phyloP scores from a whole-genome alignment of 2,113 vertebrate species.

The Labeo rohita region DNA sequence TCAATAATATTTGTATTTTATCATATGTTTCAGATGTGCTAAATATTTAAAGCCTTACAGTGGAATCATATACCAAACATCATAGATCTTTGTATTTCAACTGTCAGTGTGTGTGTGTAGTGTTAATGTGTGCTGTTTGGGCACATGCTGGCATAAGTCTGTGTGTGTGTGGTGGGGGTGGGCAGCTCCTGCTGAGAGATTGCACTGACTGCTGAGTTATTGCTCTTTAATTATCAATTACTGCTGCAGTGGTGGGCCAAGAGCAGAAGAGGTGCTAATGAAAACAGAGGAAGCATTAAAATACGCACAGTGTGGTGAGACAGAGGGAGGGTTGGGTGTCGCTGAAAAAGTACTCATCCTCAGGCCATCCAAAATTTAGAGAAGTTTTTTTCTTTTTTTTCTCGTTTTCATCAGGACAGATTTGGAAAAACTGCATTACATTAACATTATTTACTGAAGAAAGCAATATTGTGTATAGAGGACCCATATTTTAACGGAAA shows the following conservation, averaged over 20 bases:
- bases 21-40: neutral
- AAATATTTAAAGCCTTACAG: neutral
- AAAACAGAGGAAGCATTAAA: constrained; percentile 77
- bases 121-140: neutral
- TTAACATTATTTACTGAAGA: neutral
- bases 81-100: neutral
- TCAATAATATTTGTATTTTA: neutral
- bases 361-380: neutral
- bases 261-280: constrained; percentile 77
- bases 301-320: constrained; percentile 58
- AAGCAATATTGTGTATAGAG: neutral
- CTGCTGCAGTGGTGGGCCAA: constrained; percentile 57
- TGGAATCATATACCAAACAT: neutral
- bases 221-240: constrained; percentile 85
- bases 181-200: constrained; percentile 72
- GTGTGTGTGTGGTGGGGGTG: constrained; percentile 55
- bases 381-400: neutral
- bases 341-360: neutral
- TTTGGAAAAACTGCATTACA: neutral
- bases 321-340: neutral
- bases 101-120: neutral
- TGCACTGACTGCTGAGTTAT: constrained; percentile 81
- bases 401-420: neutral
- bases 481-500: neutral
- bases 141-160: neutral